phyloP scores from a whole-genome alignment of 2,888 invertebrate genomes.

The Lydus trimaculatus region DNA sequence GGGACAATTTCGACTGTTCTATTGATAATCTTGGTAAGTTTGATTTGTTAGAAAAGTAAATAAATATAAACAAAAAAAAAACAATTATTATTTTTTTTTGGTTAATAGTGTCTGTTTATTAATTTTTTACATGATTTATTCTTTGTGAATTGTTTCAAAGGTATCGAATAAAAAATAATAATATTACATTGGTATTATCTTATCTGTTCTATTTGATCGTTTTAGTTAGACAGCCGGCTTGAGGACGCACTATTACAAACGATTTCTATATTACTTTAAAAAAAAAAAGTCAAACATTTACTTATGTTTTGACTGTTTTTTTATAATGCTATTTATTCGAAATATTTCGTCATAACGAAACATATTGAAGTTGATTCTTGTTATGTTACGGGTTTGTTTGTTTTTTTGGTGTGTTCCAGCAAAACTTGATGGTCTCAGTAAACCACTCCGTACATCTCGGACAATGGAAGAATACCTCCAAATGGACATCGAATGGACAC shows the following conservation, averaged over 20 bases:
- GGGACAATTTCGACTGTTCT: conserved; percentile 87
- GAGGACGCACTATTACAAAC: neutral
- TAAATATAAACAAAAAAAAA: neutral
- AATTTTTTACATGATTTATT: conserved; percentile 11
- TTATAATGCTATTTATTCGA: neutral
- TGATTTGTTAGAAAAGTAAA: conserved; percentile 21
- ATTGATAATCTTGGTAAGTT: conserved; percentile 84
- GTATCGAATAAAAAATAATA: neutral
- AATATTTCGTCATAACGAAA: neutral
- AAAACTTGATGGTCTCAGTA: conserved; percentile 89
- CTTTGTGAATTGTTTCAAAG: neutral
- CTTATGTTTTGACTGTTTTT: conserved; percentile 25
- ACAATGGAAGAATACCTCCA: conserved; percentile 95
- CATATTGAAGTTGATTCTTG: neutral
- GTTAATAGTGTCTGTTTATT: conserved; percentile 12
- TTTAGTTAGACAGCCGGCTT: neutral
- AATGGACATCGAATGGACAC: conserved; percentile 79
- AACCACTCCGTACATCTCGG: conserved; percentile 73
- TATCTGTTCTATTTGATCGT: too few relatives aligned
- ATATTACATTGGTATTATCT: neutral
- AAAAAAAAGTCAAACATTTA: conserved; percentile 23
- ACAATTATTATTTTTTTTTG: conserved; percentile 26
- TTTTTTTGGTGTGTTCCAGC: conserved; percentile 68
- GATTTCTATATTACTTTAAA: neutral
- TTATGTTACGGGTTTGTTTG: neutral